Conservation (phyloP, 2,113 vertebrate species). For the Mesitornis unicolor region DNA sequence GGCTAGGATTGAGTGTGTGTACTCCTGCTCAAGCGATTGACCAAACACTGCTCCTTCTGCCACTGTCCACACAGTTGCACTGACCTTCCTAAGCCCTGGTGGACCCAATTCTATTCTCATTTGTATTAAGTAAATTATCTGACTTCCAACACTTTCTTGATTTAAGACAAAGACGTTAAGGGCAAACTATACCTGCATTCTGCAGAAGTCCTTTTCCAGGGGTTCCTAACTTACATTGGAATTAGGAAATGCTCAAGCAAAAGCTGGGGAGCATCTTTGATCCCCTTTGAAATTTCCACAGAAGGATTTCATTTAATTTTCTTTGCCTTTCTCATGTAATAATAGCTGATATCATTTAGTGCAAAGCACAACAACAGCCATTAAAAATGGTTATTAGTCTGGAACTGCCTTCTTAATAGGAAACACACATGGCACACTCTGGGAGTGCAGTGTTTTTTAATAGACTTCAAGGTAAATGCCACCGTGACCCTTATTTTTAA, state of each 20-base stretch:
- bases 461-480: slow-evolving; percentile 48
- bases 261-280: slow-evolving; percentile 1
- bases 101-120: background rate
- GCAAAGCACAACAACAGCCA: slow-evolving; percentile 41
- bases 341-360: slow-evolving; percentile 38
- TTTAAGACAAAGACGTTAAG: background rate
- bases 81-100: background rate
- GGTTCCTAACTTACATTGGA: background rate
- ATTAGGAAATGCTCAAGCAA: background rate
- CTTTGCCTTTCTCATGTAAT: slow-evolving; percentile 31
- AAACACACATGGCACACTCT: slow-evolving; percentile 54
- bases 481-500: slow-evolving; percentile 20
- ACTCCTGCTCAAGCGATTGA: background rate
- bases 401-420: slow-evolving; percentile 51
- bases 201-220: background rate
- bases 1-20: background rate
- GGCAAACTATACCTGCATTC: background rate
- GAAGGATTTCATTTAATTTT: slow-evolving; percentile 49
- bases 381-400: slow-evolving; percentile 67
- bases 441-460: slow-evolving; percentile 27
- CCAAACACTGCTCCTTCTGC: background rate
- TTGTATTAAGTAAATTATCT: background rate
- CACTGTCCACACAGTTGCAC: background rate
- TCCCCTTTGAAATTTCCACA: slow-evolving; percentile 20
- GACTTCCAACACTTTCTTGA: background rate